These are phyloP conservation scores for Drosophila malerkotliana DNA, from an alignment of 1,140 invertebrate species.

Conservation along the genomic window DNA sequence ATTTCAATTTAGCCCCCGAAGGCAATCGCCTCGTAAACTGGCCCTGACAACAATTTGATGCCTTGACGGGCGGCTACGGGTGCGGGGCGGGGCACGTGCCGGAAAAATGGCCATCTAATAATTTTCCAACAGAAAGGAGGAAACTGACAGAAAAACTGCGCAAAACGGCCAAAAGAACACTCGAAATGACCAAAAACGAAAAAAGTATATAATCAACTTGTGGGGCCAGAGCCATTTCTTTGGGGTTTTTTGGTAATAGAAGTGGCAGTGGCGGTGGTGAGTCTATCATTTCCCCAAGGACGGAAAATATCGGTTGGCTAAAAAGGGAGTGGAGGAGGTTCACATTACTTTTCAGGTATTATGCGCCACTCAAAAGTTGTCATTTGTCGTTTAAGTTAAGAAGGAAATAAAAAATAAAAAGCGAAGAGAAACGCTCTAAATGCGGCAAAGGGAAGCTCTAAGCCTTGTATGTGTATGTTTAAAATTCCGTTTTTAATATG, in stretches of 20 bases:
- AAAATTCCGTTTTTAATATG: conserved; percentile 72
- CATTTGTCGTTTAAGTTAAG: conserved; percentile 41
- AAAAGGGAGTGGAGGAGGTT: background rate
- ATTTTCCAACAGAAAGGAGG: conserved; percentile 49
- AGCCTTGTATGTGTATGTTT: conserved; percentile 29
- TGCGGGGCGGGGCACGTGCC: conserved; percentile 52
- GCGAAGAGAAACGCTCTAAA: conserved; percentile 2
- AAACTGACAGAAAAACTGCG: conserved; percentile 34
- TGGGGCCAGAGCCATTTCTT: conserved; percentile 7
- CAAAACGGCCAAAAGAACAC: conserved; percentile 50
- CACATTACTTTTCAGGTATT: conserved; percentile 64
- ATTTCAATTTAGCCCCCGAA: conserved; percentile 72
- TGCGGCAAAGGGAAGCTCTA: conserved; percentile 9
- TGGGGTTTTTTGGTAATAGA: conserved; percentile 24
- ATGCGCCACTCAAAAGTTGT: conserved; percentile 56
- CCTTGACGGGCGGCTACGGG: conserved; percentile 11
- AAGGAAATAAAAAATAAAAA: background rate
- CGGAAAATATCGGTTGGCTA: conserved; percentile 36
- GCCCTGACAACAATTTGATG: conserved; percentile 61
- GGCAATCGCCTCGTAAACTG: conserved; percentile 64
- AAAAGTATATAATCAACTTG: conserved; percentile 63
- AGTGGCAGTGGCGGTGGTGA: conserved; percentile 5
- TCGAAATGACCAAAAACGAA: conserved; percentile 48
- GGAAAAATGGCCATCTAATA: conserved; percentile 72
- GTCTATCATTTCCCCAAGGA: conserved; percentile 48